A percentile compares a stretch with the other conserved stretches of the same genome.
Evolutionary conservation across 2,888 invertebrate species (phyloP).

Genomic region (Drosophila nigricruria): DNA sequence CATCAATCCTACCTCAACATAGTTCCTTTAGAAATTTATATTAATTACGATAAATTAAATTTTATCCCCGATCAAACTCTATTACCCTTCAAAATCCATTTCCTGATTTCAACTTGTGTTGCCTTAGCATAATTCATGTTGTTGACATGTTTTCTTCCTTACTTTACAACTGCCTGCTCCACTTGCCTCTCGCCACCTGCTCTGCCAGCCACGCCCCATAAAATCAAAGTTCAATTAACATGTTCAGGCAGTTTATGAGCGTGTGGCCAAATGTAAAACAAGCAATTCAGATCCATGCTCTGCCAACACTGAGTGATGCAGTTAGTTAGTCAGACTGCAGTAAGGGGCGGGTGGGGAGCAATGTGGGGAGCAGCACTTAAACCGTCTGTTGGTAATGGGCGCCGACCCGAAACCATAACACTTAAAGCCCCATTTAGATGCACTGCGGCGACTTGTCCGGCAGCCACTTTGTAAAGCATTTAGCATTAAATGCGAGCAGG

Average conservation of each 20-base stretch:
- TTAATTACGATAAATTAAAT: neutral
- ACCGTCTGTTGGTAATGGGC: constrained; percentile 42
- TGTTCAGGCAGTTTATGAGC: constrained; percentile 66
- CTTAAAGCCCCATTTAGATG: constrained; percentile 61
- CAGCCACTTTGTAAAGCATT: constrained; percentile 70
- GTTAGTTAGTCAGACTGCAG: constrained; percentile 16
- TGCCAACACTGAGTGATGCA: constrained; percentile 40
- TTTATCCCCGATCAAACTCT: too few relatives aligned
- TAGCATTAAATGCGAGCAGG: constrained; percentile 73
- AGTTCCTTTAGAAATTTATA: neutral
- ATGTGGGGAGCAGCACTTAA: constrained; percentile 42
- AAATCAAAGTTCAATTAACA: constrained; percentile 69
- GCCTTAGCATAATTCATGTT: constrained; percentile 4
- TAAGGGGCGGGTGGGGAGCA: neutral
- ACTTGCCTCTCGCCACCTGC: neutral
- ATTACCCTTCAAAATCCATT: neutral
- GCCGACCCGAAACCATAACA: constrained; percentile 57
- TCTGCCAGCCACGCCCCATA: constrained; percentile 34
- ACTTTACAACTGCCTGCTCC: neutral
- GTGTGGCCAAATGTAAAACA: constrained; percentile 56
- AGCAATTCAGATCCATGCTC: constrained; percentile 38
- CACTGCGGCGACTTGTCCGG: constrained; percentile 33
- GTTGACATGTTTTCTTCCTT: constrained; percentile 19
- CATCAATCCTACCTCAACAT: too few relatives aligned
- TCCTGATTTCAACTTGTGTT: neutral